Percentiles rank a stretch among this genome's conserved stretches.
These are phyloP conservation scores for Venusia cambrica DNA, from an alignment of 2,888 invertebrate species.

Conservation along the genomic window DNA sequence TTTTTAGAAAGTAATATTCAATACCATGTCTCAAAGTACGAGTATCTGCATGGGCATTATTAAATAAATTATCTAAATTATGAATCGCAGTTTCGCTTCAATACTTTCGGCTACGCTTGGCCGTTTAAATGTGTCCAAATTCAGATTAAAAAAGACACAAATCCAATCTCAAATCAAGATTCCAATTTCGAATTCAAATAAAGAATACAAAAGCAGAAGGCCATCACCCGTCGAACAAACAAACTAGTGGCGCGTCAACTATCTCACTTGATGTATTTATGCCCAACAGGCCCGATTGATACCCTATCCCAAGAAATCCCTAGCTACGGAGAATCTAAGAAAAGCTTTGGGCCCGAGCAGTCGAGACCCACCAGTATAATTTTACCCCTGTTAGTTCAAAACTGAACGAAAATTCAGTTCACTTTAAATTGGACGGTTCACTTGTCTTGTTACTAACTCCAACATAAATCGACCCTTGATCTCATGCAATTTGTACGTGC, in stretches of 20 bases:
- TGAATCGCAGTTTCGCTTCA: too few relatives aligned
- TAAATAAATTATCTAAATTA: too few relatives aligned
- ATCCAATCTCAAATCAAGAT: background rate
- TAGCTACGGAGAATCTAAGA: constrained; percentile 44
- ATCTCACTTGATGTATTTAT: constrained; percentile 62
- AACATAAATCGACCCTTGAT: constrained; percentile 29
- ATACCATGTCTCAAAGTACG: too few relatives aligned
- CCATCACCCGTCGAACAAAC: constrained; percentile 7
- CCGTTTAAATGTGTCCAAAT: too few relatives aligned
- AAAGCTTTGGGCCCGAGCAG: constrained; percentile 47
- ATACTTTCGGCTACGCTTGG: too few relatives aligned
- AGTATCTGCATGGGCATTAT: too few relatives aligned
- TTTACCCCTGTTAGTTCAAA: constrained; percentile 7
- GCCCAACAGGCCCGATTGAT: constrained; percentile 53
- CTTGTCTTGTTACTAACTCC: constrained; percentile 41
- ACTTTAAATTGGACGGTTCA: constrained; percentile 14
- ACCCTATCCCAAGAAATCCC: constrained; percentile 55
- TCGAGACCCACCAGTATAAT: constrained; percentile 21
- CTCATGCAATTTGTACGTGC: constrained; percentile 23
- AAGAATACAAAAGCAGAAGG: constrained; percentile 10
- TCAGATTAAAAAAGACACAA: too few relatives aligned
- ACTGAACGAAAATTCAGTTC: constrained; percentile 5
- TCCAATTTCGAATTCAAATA: constrained; percentile 14
- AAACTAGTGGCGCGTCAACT: constrained; percentile 32
- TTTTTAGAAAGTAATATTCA: too few relatives aligned